phyloP scores from a whole-genome alignment of 2,888 invertebrate genomes.

The Tetramorium bicarinatum region DNA sequence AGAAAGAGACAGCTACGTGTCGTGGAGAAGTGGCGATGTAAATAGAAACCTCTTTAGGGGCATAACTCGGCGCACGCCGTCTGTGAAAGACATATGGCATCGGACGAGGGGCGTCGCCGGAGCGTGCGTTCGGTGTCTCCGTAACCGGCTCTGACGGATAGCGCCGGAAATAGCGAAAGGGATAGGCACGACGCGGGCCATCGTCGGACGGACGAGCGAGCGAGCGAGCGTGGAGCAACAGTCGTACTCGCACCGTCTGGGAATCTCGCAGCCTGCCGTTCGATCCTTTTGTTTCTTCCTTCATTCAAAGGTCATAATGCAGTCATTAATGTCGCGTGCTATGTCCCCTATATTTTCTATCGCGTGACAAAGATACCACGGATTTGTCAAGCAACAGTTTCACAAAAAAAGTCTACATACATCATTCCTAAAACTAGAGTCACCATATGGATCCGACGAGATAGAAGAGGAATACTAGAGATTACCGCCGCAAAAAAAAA shows the following conservation, averaged over 20 bases:
- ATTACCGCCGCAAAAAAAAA: background rate
- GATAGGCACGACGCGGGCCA: slow-evolving; percentile 55
- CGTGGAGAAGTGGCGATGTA: slow-evolving; percentile 78
- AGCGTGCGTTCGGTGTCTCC: slow-evolving; percentile 77
- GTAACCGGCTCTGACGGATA: slow-evolving; percentile 85
- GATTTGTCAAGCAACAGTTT: background rate
- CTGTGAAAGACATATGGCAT: slow-evolving; percentile 84
- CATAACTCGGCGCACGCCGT: slow-evolving; percentile 83
- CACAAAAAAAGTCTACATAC: background rate
- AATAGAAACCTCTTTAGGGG: slow-evolving; percentile 84
- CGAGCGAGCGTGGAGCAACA: slow-evolving; percentile 18
- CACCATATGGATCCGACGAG: background rate
- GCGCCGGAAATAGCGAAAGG: slow-evolving; percentile 84
- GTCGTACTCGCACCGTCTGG: slow-evolving; percentile 77
- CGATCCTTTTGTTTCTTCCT: slow-evolving; percentile 5
- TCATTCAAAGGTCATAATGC: background rate
- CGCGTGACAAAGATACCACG: background rate
- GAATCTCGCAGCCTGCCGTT: slow-evolving; percentile 71
- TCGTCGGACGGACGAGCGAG: slow-evolving; percentile 45
- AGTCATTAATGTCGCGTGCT: background rate
- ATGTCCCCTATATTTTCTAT: background rate
- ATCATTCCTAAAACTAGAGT: background rate
- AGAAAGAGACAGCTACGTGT: slow-evolving; percentile 55
- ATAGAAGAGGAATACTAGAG: background rate
- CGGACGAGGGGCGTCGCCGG: slow-evolving; percentile 76